Evolutionary conservation across 2,113 vertebrate genomes (phyloP), one percentile per base, ranked within the genome.

Genomic region (Paramisgurnus dabryanus): DNA sequence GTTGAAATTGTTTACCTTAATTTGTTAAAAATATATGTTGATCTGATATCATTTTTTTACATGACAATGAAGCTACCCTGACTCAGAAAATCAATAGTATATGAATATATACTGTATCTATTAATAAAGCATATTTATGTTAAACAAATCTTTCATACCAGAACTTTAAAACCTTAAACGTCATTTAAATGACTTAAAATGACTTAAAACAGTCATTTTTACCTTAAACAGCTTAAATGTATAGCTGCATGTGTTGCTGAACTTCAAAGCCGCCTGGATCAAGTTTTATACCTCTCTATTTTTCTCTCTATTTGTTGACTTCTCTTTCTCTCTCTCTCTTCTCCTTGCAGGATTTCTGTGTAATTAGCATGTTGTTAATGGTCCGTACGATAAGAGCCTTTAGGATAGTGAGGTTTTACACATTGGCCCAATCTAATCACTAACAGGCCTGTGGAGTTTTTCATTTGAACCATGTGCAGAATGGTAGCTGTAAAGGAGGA

Each of bases 321-420:
- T 55, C 50, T 15, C 17, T 72, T 17, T 41, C 69, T 72, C 50
- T 5, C n/a, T 70, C 50, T 8, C 15, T 77, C 78, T 80, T 57
- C 65, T 75, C 75, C 66, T 73, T 60, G 80, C 74, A 83, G 69
- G 79, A 86, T 81, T 83, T 84, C 43, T 58, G 76, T 78, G 74
- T 85, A 85, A 85, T 88, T 86, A 86, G 83, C 78, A 79, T 81
- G 83, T 69, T 5, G 78, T 85, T 84, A 88, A 86, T 88, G 83
- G 80, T 63, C 77, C 85, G 61, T 84, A 78, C 83, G 78, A 84
- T 84, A 82, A 81, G 82, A 84, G 87, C 87, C 78, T 84, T 85
- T 88, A 76, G 85, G 83, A 84, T 70, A 83, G 83, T 79, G 80
- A 80, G 82, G 81, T 82, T 85, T 83, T 73, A 82, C 80, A 81